Conservation (phyloP, 2,888 invertebrate species). For the Balanococcus diminutus region DNA sequence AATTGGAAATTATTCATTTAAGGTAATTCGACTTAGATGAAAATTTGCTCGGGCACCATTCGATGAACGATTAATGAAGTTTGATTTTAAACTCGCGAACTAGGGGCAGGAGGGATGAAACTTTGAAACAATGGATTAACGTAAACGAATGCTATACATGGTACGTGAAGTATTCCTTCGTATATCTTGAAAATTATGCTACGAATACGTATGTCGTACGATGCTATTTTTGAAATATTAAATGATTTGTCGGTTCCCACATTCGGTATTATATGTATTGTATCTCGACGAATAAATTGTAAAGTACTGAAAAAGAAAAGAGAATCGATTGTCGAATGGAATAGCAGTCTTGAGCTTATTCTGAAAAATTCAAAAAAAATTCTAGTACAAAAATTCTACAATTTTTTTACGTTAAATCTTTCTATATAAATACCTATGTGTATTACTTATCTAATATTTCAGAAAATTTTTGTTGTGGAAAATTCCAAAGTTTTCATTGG, state of each 20-base stretch:
- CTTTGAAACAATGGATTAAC: neutral
- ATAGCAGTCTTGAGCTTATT: neutral
- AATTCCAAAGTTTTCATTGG: too few relatives aligned
- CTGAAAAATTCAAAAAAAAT: too few relatives aligned
- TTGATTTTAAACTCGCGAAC: neutral
- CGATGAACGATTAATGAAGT: neutral
- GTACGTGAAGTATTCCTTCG: neutral
- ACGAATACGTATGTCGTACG: neutral
- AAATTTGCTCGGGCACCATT: neutral
- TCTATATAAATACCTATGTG: too few relatives aligned
- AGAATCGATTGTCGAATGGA: neutral
- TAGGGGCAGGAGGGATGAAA: neutral
- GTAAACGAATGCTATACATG: neutral
- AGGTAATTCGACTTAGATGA: neutral
- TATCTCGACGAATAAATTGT: neutral
- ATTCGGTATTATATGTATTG: neutral
- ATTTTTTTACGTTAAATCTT: too few relatives aligned
- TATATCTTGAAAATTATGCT: neutral
- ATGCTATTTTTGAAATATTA: neutral
- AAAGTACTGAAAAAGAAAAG: neutral
- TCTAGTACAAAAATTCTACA: too few relatives aligned
- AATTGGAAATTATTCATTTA: conserved; percentile 1
- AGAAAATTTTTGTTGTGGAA: too few relatives aligned
- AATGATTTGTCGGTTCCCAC: neutral
- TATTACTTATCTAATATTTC: too few relatives aligned